Base-by-base conservation (phyloP, 2,797 vertebrate species). In the Oreochromis grahami region DNA sequence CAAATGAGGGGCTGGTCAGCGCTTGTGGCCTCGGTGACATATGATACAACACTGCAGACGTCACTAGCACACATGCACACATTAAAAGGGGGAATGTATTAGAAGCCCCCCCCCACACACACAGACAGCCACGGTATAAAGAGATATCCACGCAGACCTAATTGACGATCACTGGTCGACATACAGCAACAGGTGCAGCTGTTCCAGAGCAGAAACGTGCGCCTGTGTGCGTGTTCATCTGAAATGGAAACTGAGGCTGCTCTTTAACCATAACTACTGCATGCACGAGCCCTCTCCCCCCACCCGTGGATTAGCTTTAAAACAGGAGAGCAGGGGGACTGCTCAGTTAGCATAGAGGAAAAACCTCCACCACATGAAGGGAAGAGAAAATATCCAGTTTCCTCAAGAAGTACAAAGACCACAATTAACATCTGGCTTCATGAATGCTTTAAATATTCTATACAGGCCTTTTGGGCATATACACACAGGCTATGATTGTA, bases 101-200 rank as follows among this genome's bases (percentile, higher is more conserved):
- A 50, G 41, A 48, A 41, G 68, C 26, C 10, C 45, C 10, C 45
- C 26, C 29, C 34, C 76, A 45, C 41, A 41, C 9, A 8, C 15
- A 82, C 2, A 51, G 7, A 76, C 13, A 34, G 82, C 29, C 76
- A 78, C 36, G 21, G 68, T 34, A 83, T 63, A 43, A 78, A 88
- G 76, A 79, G 81, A 87, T 74, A 80, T 60, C 58, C 76, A 79
- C 65, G 34, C 65, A 56, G 29, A 41, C n/a, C 41, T 5, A 3
- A 21, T 77, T 88, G 88, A 86, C 80, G 82, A 90, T n/a, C 72
- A 82, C 50, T 80, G 81, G 83, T 84, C 82, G 85, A 89, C 78
- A 85, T 90, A 86, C 84, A 72, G 90, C 91, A 87, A 90, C 94
- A 94, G 94, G 91, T 94, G 92, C 93, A 88, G 86, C 76, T 84